These are phyloP conservation scores for Heliangelus exortis DNA, from an alignment of 2,797 vertebrate genomes.

Conservation along the genomic window DNA sequence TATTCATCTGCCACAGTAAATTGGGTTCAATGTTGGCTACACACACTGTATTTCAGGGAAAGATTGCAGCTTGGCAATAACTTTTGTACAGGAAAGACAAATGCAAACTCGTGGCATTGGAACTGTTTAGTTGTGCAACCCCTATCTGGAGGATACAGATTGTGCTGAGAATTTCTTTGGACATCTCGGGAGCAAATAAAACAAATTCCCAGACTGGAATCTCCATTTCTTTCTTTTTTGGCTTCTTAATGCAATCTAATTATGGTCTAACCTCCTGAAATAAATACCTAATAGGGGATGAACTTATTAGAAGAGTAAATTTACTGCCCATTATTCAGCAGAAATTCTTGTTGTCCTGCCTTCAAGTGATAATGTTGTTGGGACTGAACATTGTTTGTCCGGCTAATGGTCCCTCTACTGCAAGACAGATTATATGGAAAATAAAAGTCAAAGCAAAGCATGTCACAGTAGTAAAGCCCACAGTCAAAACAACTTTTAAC, in stretches of 20 bases:
- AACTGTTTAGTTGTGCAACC: conserved; percentile 68
- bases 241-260: conserved; percentile 74
- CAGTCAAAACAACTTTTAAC: conserved; percentile 35
- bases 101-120: conserved; percentile 67
- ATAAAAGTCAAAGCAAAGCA: conserved; percentile 49
- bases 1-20: conserved; percentile 84
- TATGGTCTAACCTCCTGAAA: conserved; percentile 77
- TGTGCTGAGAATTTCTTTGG: conserved; percentile 67
- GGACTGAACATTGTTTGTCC: conserved; percentile 72
- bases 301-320: conserved; percentile 79
- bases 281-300: conserved; percentile 82
- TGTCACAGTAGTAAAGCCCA: conserved; percentile 53
- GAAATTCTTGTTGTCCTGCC: conserved; percentile 46
- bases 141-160: conserved; percentile 68
- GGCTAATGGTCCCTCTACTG: conserved; percentile 69
- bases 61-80: conserved; percentile 74
- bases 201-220: conserved; percentile 65
- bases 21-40: conserved; percentile 77
- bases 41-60: conserved; percentile 68
- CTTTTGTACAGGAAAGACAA: conserved; percentile 77
- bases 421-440: conserved; percentile 71
- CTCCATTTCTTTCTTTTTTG: conserved; percentile 50
- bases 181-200: conserved; percentile 61
- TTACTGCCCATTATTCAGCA: conserved; percentile 72
- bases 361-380: conserved; percentile 63